These are phyloP conservation scores for Petrocephalus schoutedeni DNA, from an alignment of 2,797 vertebrate species.

Conservation along the genomic window DNA sequence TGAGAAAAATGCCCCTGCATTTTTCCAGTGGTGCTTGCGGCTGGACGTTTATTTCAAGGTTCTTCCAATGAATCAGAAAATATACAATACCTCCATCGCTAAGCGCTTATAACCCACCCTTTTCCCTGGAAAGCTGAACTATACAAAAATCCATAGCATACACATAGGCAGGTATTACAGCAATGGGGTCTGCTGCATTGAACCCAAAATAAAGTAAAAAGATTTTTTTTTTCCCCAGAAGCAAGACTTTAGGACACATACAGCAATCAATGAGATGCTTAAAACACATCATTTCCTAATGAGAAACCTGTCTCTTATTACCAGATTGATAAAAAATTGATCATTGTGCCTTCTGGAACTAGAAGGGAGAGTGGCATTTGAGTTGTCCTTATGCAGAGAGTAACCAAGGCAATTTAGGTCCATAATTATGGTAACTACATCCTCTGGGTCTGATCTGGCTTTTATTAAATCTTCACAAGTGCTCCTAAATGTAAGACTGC, in stretches of 20 bases:
- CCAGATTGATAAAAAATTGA: conserved; percentile 31
- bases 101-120: conserved; percentile 23
- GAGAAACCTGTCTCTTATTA: conserved; percentile 49
- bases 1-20: background rate
- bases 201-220: conserved; percentile 28
- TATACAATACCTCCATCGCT: conserved; percentile 33
- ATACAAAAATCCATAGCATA: conserved; percentile 28
- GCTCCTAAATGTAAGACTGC: background rate
- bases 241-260: conserved; percentile 51
- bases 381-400: background rate
- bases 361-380: background rate
- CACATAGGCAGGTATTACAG: conserved; percentile 41
- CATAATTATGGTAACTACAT: background rate
- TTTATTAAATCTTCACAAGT: conserved; percentile 5
- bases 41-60: conserved; percentile 23
- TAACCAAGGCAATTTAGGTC: conserved; percentile 6
- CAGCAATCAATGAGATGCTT: conserved; percentile 49
- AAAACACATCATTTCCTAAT: conserved; percentile 29
- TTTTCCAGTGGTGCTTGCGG: background rate
- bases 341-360: background rate
- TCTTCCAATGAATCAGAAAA: conserved; percentile 31
- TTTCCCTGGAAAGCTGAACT: conserved; percentile 31
- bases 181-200: conserved; percentile 54
- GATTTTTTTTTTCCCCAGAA: conserved; percentile 24
- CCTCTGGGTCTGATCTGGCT: background rate